Evolutionary conservation across 2,888 invertebrate species (phyloP).

Genomic region (Seira ritae): DNA sequence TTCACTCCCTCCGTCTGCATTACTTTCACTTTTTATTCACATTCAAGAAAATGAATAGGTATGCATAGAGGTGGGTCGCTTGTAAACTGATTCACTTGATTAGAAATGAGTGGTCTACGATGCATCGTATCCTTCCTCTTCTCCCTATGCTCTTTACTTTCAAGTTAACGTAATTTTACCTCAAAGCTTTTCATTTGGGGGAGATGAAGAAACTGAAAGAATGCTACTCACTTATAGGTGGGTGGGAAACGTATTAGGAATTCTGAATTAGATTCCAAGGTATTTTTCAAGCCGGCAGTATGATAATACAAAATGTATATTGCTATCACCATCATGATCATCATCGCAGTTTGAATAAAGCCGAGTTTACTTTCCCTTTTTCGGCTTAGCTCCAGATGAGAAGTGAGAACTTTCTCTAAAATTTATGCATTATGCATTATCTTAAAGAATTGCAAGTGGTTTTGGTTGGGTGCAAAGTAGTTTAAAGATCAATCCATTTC

Average conservation of each 20-base stretch:
- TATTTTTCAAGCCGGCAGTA: slow-evolving; percentile 21
- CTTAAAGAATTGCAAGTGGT: slow-evolving; percentile 57
- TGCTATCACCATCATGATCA: not conserved
- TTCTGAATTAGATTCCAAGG: slow-evolving; percentile 12
- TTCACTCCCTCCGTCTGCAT: not conserved
- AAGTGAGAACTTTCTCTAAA: slow-evolving; percentile 38
- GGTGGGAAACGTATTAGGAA: not conserved
- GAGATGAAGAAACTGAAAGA: not conserved
- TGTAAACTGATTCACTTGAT: slow-evolving; percentile 59
- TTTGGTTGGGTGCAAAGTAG: slow-evolving; percentile 63
- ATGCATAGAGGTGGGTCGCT: not conserved
- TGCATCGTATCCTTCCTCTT: slow-evolving; percentile 19
- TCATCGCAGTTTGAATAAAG: not conserved
- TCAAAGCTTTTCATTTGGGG: slow-evolving; percentile 23
- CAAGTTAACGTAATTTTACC: slow-evolving; percentile 29
- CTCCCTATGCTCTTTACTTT: slow-evolving; percentile 19
- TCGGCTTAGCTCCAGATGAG: not conserved
- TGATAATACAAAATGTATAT: slow-evolving; percentile 12
- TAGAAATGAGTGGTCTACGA: slow-evolving; percentile 44
- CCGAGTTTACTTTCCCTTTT: slow-evolving; percentile 3
- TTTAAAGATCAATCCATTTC: slow-evolving; percentile 65
- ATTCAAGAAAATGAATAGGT: not conserved
- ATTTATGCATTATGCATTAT: slow-evolving; percentile 63
- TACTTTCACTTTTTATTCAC: not conserved
- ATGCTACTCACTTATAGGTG: no score